Percentiles rank a stretch among this genome's conserved stretches.
Evolutionary conservation across 1,140 invertebrate genomes (phyloP).

Genomic region (Zaprionus davidi): DNA sequence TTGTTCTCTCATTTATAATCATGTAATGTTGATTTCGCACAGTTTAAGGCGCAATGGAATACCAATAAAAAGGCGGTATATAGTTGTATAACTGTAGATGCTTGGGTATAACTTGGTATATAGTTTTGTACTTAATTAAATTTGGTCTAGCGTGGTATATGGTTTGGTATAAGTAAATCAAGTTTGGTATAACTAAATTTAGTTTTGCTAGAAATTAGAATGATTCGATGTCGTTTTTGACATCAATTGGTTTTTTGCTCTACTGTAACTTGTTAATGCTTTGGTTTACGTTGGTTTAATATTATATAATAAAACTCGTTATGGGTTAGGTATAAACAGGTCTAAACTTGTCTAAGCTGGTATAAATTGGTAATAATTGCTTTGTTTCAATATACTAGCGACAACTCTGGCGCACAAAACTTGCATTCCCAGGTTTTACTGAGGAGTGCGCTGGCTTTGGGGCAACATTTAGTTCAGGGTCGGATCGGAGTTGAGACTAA

Average conservation of each 20-base stretch:
- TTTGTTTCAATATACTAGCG: background rate
- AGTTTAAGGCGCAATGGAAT: too few species aligned
- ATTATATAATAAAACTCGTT: background rate
- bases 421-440: background rate
- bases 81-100: too few species aligned
- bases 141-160: background rate
- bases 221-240: background rate
- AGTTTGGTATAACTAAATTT: background rate
- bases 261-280: background rate
- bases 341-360: background rate
- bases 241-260: background rate
- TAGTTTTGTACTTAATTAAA: too few species aligned
- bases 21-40: too few species aligned
- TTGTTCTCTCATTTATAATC: too few species aligned
- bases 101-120: too few species aligned
- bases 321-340: background rate
- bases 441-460: too few species aligned
- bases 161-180: background rate
- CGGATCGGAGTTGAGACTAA: background rate
- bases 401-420: background rate
- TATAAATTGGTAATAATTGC: background rate
- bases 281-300: background rate
- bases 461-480: background rate
- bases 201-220: background rate
- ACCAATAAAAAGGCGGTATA: too few species aligned